These are phyloP conservation scores for Onychorhynchus coronatus DNA, from an alignment of 2,113 vertebrate genomes.

Conservation along the genomic window DNA sequence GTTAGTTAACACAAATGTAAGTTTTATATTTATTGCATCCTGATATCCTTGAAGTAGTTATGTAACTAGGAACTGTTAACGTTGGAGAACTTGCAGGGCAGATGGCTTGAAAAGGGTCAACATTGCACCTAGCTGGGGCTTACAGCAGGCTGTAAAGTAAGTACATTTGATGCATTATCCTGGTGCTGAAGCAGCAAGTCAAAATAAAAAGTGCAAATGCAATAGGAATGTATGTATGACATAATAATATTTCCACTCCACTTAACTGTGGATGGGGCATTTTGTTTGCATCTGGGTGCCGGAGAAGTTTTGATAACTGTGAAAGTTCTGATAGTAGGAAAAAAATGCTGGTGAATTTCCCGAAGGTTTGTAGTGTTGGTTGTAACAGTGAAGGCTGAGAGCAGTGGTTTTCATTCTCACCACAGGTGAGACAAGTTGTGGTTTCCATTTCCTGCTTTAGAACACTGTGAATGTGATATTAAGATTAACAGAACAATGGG, in stretches of 20 bases:
- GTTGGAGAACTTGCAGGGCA: neutral
- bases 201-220: neutral
- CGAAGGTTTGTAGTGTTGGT: neutral
- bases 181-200: neutral
- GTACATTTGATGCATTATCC: neutral
- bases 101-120: neutral
- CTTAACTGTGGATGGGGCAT: neutral
- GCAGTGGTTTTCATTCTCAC: neutral
- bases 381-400: neutral
- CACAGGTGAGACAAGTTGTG: neutral
- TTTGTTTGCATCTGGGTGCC: neutral
- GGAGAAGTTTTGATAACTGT: neutral
- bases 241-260: neutral
- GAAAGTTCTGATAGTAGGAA: neutral
- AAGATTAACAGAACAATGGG: neutral
- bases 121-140: neutral
- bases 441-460: neutral
- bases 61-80: neutral
- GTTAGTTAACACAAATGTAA: neutral
- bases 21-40: neutral
- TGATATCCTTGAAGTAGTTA: neutral
- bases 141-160: neutral
- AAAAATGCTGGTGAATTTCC: neutral
- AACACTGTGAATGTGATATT: neutral
- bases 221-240: neutral